These are phyloP conservation scores for Ciconia boyciana DNA, from an alignment of 2,113 vertebrate species.

Conservation along the genomic window DNA sequence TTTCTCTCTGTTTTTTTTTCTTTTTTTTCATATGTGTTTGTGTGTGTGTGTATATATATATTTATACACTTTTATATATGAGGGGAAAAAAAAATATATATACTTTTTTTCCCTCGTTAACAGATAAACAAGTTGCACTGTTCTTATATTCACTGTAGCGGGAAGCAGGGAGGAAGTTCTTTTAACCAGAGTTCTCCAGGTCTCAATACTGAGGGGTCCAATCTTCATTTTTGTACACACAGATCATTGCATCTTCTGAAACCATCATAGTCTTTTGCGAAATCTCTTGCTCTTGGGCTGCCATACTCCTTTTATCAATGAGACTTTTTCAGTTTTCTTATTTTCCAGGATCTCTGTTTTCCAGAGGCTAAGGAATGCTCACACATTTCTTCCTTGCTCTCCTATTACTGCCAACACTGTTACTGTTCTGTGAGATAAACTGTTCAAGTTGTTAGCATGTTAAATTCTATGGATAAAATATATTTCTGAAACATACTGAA, in stretches of 20 bases:
- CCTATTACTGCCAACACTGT: neutral
- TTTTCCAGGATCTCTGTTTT: neutral
- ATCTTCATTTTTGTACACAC: neutral
- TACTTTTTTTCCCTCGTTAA: neutral
- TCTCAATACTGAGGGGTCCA: neutral
- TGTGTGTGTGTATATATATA: neutral
- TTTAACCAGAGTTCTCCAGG: neutral
- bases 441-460: neutral
- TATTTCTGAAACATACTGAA: neutral
- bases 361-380: neutral
- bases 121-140: neutral
- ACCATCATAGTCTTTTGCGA: neutral
- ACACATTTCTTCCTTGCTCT: neutral
- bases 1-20: neutral
- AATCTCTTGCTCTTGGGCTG: neutral
- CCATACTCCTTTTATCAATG: neutral
- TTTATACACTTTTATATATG: neutral
- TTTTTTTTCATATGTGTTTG: neutral
- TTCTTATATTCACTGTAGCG: neutral
- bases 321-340: neutral
- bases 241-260: neutral
- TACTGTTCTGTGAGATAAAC: neutral
- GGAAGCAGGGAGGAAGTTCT: neutral
- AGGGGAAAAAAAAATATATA: neutral
- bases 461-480: neutral